phyloP scores from a whole-genome alignment of 2,797 vertebrate genomes.

The Pangasius djambal region DNA sequence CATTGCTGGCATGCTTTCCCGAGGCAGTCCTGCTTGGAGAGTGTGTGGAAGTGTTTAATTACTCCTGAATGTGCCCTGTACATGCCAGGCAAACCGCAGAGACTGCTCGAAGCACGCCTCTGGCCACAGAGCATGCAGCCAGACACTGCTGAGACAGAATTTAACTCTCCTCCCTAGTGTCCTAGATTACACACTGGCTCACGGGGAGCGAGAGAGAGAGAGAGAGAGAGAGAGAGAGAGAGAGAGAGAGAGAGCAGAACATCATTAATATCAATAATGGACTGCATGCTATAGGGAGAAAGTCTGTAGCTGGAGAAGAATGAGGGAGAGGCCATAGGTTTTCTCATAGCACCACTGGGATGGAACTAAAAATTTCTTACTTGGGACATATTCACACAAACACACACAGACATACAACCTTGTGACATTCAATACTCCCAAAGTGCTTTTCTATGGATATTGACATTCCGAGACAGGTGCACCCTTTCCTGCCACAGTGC shows the following conservation, averaged over 20 bases:
- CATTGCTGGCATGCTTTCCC: constrained; percentile 59
- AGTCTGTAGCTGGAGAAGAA: constrained; percentile 27
- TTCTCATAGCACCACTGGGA: constrained; percentile 5
- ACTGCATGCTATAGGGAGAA: constrained; percentile 10
- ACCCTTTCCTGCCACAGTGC: constrained; percentile 37
- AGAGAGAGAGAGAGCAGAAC: constrained; percentile 23
- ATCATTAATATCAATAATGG: constrained; percentile 34
- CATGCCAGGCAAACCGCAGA: constrained; percentile 70
- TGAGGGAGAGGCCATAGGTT: not conserved
- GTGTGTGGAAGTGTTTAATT: constrained; percentile 78
- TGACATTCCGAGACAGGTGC: constrained; percentile 58
- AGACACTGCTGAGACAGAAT: constrained; percentile 50
- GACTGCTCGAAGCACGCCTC: constrained; percentile 52
- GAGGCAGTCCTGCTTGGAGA: constrained; percentile 45
- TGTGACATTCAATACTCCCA: constrained; percentile 43
- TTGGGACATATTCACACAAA: constrained; percentile 15
- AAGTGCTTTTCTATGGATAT: constrained; percentile 41
- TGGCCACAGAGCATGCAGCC: constrained; percentile 50
- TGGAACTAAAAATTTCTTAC: constrained; percentile 4
- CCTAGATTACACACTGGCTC: constrained; percentile 47
- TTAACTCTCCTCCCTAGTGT: constrained; percentile 39
- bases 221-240: constrained; percentile 17
- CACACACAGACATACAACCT: not conserved
- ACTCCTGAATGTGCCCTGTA: constrained; percentile 70
- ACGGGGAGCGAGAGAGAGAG: constrained; percentile 32